phyloP scores from a whole-genome alignment of 2,888 invertebrate species.

The Pemphredon lugubris region DNA sequence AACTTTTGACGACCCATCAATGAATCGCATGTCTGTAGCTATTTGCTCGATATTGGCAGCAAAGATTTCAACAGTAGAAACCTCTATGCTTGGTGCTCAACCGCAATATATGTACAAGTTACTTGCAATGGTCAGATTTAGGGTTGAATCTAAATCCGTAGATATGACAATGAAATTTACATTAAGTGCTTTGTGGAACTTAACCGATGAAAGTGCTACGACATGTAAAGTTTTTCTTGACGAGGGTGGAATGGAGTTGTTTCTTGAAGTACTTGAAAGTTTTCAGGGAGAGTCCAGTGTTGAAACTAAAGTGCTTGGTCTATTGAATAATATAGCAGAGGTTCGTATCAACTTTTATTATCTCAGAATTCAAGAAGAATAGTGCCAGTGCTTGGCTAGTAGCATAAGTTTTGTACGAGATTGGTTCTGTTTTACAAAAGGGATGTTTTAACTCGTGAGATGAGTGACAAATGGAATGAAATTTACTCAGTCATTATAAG shows the following conservation, averaged over 20 bases:
- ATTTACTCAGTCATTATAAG: too few relatives aligned
- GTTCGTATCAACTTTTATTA: conserved; percentile 77
- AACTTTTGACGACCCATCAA: conserved; percentile 86
- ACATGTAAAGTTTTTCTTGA: conserved; percentile 87
- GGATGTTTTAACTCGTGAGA: too few relatives aligned
- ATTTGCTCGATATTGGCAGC: conserved; percentile 88
- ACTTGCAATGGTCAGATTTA: conserved; percentile 84
- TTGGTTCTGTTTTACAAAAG: too few relatives aligned
- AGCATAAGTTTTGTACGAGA: not conserved
- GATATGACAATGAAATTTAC: conserved; percentile 90
- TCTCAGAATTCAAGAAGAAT: not conserved
- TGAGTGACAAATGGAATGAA: too few relatives aligned
- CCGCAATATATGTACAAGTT: conserved; percentile 87
- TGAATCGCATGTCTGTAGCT: conserved; percentile 90
- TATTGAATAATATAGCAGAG: conserved; percentile 90
- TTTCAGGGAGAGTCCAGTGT: conserved; percentile 85
- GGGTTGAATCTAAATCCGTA: conserved; percentile 81
- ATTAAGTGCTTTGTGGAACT: conserved; percentile 89
- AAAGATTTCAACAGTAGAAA: conserved; percentile 86
- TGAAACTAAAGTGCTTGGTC: conserved; percentile 89
- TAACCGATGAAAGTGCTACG: conserved; percentile 89
- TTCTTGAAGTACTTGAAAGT: conserved; percentile 85
- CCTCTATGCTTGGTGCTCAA: conserved; percentile 85
- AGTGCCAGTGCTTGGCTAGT: too few relatives aligned
- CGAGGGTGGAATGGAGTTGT: conserved; percentile 86